Percentiles rank a stretch among this genome's conserved stretches.
Conservation (phyloP, 92 coral and sea anemone genomes). For the Phenganax marumi region DNA sequence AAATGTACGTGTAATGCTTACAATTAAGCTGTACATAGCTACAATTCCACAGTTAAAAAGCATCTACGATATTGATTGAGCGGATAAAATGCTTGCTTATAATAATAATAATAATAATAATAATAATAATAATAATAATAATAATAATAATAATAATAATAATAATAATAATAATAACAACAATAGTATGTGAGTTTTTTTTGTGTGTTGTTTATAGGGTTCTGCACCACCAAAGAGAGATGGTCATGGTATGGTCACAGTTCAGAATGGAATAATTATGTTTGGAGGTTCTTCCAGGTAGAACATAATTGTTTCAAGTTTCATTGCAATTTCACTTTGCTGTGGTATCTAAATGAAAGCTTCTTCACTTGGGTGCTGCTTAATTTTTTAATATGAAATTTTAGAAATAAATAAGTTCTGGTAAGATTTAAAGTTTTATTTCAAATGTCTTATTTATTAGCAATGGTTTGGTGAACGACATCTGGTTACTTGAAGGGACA, state of each 20-base stretch:
- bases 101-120: no score
- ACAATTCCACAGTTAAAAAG: no score
- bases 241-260: slow-evolving; percentile 88
- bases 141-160: no score
- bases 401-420: background rate
- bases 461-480: slow-evolving; percentile 60
- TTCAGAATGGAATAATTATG: slow-evolving; percentile 75
- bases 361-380: no score
- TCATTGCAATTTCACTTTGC: background rate
- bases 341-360: background rate
- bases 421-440: no score
- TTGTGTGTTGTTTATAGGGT: slow-evolving; percentile 52
- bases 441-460: background rate
- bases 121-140: no score
- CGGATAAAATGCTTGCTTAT: no score
- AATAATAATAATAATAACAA: background rate
- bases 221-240: slow-evolving; percentile 62
- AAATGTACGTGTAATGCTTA: no score
- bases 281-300: slow-evolving; percentile 70
- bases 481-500: slow-evolving; percentile 80
- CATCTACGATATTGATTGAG: no score
- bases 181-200: background rate
- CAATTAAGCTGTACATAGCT: no score
- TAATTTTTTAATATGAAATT: background rate
- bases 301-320: background rate